Percentiles rank a stretch among this genome's conserved stretches.
These are phyloP conservation scores for Holotrichia oblita DNA, from an alignment of 1,140 invertebrate genomes.

Conservation along the genomic window DNA sequence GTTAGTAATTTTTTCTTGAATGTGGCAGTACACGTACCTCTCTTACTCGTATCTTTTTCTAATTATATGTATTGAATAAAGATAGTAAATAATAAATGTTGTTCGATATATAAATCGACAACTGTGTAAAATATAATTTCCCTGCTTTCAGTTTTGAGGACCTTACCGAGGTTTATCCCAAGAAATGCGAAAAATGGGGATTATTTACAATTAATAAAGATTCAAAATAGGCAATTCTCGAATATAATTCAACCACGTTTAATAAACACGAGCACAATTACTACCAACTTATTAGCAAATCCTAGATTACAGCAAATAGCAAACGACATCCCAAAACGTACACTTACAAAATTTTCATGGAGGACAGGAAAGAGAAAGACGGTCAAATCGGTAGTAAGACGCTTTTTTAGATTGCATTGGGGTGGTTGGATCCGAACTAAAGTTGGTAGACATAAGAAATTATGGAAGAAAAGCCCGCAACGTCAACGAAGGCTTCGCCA, in stretches of 20 bases:
- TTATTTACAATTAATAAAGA: background rate
- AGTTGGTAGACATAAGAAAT: constrained; percentile 67
- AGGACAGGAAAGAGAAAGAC: constrained; percentile 79
- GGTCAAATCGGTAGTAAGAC: constrained; percentile 73
- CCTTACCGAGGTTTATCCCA: background rate
- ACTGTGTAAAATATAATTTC: constrained; percentile 27
- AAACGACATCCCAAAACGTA: constrained; percentile 59
- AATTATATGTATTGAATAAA: background rate
- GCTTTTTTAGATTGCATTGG: constrained; percentile 80
- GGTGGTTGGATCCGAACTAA: constrained; percentile 38
- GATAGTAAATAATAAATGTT: background rate
- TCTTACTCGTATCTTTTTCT: background rate
- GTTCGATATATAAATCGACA: background rate
- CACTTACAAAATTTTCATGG: constrained; percentile 76
- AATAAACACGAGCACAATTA: background rate
- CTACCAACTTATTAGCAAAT: constrained; percentile 32
- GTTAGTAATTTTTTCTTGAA: constrained; percentile 39
- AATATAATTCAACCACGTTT: background rate
- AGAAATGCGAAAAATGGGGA: background rate
- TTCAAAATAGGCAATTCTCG: constrained; percentile 19
- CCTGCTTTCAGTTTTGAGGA: constrained; percentile 10
- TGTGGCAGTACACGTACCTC: background rate
- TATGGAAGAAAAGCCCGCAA: constrained; percentile 75
- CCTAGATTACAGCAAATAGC: constrained; percentile 38
- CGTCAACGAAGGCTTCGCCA: constrained; percentile 69